phyloP scores from a whole-genome alignment of 1,140 invertebrate genomes.

The Drosophila leontia region DNA sequence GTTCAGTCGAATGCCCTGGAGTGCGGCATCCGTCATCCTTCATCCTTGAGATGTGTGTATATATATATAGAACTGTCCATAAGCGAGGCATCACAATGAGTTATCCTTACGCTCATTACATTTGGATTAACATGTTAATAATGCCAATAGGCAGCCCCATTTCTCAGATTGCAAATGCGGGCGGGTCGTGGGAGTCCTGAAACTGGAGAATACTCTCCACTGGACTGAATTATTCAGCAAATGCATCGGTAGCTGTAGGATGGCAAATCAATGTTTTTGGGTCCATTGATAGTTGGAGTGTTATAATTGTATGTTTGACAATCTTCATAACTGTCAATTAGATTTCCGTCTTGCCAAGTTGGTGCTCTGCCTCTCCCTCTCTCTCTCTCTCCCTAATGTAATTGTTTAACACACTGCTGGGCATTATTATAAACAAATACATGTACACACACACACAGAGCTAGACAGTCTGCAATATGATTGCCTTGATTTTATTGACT shows the following conservation, averaged over 20 bases:
- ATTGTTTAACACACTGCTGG: constrained; percentile 78
- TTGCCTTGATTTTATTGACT: constrained; percentile 75
- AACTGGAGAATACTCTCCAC: constrained; percentile 5
- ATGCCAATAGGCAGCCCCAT: constrained; percentile 41
- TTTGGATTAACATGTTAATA: constrained; percentile 83
- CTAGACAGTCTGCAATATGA: constrained; percentile 34
- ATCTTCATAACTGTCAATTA: constrained; percentile 84
- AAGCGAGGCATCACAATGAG: constrained; percentile 60
- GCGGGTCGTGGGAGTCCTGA: constrained; percentile 6
- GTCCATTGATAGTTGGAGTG: constrained; percentile 63
- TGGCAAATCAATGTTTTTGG: constrained; percentile 60
- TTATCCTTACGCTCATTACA: constrained; percentile 80
- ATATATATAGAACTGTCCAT: constrained; percentile 29
- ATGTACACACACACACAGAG: background rate
- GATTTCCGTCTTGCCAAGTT: constrained; percentile 63
- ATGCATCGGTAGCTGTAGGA: constrained; percentile 7
- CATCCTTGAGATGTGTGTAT: background rate
- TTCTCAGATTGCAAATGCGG: constrained; percentile 34
- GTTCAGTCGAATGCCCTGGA: constrained; percentile 27
- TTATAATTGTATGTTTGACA: constrained; percentile 83
- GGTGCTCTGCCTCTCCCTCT: background rate
- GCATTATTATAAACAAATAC: constrained; percentile 80
- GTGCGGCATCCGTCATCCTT: constrained; percentile 14
- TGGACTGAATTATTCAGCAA: constrained; percentile 58
- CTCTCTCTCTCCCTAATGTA: constrained; percentile 53